A percentile compares a stretch with the other conserved stretches of the same genome.
phyloP scores from a whole-genome alignment of 2,888 invertebrate species.

The Ditylenchus weischeri region DNA sequence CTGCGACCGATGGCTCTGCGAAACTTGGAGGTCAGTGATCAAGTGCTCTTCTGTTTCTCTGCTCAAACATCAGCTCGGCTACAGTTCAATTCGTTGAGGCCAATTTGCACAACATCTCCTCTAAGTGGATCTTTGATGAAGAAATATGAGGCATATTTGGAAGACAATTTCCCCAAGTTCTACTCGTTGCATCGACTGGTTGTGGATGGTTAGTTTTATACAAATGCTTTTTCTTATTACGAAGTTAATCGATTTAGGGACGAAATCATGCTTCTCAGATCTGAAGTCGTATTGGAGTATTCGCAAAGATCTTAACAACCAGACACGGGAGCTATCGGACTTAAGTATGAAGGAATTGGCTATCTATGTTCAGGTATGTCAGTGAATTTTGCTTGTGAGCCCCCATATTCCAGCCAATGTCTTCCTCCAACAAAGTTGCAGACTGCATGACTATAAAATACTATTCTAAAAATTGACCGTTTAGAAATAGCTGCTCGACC shows the following conservation, averaged over 20 bases:
- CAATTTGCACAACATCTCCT: no score
- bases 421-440: no score
- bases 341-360: conserved; percentile 64
- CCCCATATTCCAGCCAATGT: no score
- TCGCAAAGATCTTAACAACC: conserved; percentile 30
- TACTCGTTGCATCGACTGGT: conserved; percentile 10
- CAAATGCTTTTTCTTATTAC: not conserved
- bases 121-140: not conserved
- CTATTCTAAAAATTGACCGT: no score
- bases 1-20: no score
- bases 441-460: no score
- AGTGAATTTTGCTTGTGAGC: no score
- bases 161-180: conserved; percentile 8
- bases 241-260: conserved; percentile 34
- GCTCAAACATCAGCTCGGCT: no score
- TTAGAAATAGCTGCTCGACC: no score
- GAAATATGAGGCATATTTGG: not conserved
- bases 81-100: no score
- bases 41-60: no score
- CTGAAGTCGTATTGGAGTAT: conserved; percentile 46
- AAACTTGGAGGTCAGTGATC: no score
- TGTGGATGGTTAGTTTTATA: conserved; percentile 5
- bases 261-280: conserved; percentile 48
- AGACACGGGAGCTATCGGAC: conserved; percentile 36
- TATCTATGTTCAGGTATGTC: conserved; percentile 62